A percentile compares a stretch with the other conserved stretches of the same genome.
Evolutionary conservation across 2,113 vertebrate species (phyloP).

Genomic region (Numenius arquata): DNA sequence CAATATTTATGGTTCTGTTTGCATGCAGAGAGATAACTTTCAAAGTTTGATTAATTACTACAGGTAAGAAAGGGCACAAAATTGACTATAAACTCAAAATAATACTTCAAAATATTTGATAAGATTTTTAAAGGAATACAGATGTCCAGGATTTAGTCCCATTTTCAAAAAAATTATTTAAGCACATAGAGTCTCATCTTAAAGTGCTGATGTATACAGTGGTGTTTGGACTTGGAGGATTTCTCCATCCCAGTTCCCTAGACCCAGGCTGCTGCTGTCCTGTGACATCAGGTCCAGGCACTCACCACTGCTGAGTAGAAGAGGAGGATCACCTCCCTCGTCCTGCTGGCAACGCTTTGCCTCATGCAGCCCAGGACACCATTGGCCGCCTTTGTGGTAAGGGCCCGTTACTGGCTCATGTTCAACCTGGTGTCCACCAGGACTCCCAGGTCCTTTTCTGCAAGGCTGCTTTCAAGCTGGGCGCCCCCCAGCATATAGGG

Average conservation of each 20-base stretch:
- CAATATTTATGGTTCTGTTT: background rate
- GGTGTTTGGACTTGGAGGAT: no score
- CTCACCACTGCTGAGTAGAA: background rate
- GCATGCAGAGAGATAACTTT: background rate
- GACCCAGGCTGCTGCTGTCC: no score
- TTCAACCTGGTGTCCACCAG: background rate
- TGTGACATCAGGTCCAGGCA: no score
- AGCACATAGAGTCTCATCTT: background rate
- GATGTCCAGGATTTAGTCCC: background rate
- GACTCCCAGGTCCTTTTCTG: background rate
- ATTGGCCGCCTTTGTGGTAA: no score
- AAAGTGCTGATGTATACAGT: no score
- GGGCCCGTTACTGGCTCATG: background rate
- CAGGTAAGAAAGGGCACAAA: background rate
- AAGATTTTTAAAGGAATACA: background rate
- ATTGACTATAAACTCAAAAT: background rate
- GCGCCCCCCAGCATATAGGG: background rate
- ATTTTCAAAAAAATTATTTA: background rate
- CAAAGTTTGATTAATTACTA: background rate
- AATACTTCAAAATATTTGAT: background rate
- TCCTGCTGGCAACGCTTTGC: background rate
- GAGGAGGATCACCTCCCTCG: background rate
- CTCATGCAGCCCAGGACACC: background rate
- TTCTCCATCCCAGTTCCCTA: no score
- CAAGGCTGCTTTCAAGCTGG: background rate